Evolutionary conservation across 2,797 vertebrate genomes (phyloP).

Genomic region (Phaenicophaeus curvirostris): DNA sequence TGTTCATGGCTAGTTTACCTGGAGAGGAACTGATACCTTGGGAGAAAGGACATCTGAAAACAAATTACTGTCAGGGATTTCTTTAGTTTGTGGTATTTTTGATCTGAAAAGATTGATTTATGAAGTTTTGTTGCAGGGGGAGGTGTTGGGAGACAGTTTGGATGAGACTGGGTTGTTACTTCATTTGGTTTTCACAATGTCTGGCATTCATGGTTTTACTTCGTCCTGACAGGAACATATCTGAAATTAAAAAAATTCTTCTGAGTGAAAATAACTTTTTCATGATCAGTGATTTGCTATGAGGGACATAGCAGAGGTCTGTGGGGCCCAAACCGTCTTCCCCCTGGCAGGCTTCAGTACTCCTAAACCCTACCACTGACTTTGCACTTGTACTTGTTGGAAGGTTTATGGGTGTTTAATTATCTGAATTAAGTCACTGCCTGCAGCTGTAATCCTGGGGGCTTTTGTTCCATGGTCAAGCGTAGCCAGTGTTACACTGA

Average conservation of each 20-base stretch:
- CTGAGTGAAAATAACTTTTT: not conserved
- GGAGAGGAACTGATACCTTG: not conserved
- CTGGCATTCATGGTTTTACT: not conserved
- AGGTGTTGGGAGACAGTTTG: not conserved
- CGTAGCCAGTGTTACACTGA: not conserved
- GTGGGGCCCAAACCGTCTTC: not conserved
- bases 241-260: not conserved
- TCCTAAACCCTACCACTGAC: not conserved
- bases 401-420: slow-evolving; percentile 26
- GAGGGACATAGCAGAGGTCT: not conserved
- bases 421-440: not conserved
- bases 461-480: not conserved
- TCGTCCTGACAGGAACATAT: not conserved
- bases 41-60: not conserved
- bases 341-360: not conserved
- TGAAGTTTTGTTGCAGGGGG: not conserved
- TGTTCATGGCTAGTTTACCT: not conserved
- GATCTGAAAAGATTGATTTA: not conserved
- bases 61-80: not conserved
- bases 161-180: not conserved
- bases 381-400: not conserved
- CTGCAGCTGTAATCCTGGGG: not conserved
- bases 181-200: not conserved
- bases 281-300: not conserved
- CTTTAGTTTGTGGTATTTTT: not conserved